phyloP scores from a whole-genome alignment of 2,797 vertebrate genomes.

The Pseudochaenichthys georgianus region DNA sequence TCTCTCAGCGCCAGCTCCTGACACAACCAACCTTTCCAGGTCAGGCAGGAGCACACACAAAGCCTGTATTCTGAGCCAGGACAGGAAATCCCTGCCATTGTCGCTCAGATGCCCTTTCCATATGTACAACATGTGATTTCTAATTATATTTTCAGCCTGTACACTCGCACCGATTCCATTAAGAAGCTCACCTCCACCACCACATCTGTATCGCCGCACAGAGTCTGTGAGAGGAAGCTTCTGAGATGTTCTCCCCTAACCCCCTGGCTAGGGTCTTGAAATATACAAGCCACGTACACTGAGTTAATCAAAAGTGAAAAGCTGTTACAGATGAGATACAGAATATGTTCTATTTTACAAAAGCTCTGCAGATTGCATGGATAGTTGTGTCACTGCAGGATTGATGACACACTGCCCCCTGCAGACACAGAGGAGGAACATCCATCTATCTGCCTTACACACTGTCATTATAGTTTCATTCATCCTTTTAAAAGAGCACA shows the following conservation, averaged over 20 bases:
- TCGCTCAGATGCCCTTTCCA: conserved; percentile 50
- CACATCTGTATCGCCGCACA: conserved; percentile 40
- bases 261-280: conserved; percentile 47
- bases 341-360: conserved; percentile 57
- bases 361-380: conserved; percentile 31
- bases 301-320: conserved; percentile 74
- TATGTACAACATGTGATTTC: conserved; percentile 64
- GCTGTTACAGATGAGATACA: conserved; percentile 55
- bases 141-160: conserved; percentile 62
- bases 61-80: conserved; percentile 27
- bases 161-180: conserved; percentile 51
- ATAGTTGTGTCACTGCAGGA: conserved; percentile 1
- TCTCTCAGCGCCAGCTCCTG: conserved; percentile 41
- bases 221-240: conserved; percentile 38
- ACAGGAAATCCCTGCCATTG: conserved; percentile 43
- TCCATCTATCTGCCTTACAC: neutral
- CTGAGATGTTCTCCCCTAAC: conserved; percentile 47
- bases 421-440: conserved; percentile 36
- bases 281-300: conserved; percentile 55
- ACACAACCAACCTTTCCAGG: conserved; percentile 60
- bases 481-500: conserved; percentile 12
- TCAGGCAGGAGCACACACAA: conserved; percentile 42
- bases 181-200: conserved; percentile 43
- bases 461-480: neutral
- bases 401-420: conserved; percentile 75